Conservation (phyloP, 2,113 vertebrate species). For the cattle (Bos taurus) region ARS-UCD2.0 NC_037328.1:134960001-134960500, state of each 20-base stretch:
- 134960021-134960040: not conserved
- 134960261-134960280: constrained; percentile 93
- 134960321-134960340: constrained; percentile 97
- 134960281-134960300: constrained; percentile 94
- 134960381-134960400: constrained; percentile 95
- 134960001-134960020: not conserved
- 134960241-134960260: constrained; percentile 90
- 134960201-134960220: constrained; percentile 93
- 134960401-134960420: constrained; percentile 88
- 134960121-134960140: constrained; percentile 92
- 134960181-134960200: constrained; percentile 90
- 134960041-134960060: fast-evolving
- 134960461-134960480: not conserved
- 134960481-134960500: too few relatives aligned
- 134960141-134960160: constrained; percentile 88
- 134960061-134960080: not conserved
- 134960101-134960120: constrained; percentile 82
- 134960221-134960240: constrained; percentile 87
- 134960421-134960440: not conserved
- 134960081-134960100: not conserved
- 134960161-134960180: constrained; percentile 85
- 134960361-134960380: constrained; percentile 93
- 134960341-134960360: constrained; percentile 91
- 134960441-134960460: not conserved
- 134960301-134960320: constrained; percentile 94